Conservation (phyloP, 92 coral and sea anemone species). For the Muricea muricata region DNA sequence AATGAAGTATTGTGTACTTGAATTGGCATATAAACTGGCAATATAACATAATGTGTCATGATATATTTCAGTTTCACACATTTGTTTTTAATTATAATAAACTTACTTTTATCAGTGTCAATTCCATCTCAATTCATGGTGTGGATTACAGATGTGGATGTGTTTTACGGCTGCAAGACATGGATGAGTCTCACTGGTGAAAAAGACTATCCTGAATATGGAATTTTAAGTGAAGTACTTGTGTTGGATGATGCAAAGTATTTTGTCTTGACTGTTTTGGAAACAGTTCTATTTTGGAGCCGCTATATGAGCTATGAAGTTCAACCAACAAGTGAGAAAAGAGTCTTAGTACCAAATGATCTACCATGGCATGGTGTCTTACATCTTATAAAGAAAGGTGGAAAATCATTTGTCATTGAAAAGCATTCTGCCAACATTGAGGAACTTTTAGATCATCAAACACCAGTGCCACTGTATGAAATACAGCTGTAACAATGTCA, state of each 20-base stretch:
- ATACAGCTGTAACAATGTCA: too few relatives aligned
- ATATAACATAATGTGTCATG: too few relatives aligned
- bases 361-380: background rate
- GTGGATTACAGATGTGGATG: slow-evolving; percentile 1
- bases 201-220: slow-evolving; percentile 2
- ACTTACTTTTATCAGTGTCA: background rate
- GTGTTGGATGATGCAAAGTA: background rate
- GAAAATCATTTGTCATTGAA: background rate
- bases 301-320: slow-evolving; percentile 10
- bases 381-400: background rate
- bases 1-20: too few relatives aligned
- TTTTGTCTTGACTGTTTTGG: background rate
- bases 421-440: background rate
- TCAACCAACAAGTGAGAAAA: background rate
- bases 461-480: too few relatives aligned
- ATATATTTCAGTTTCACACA: too few relatives aligned
- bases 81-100: too few relatives aligned
- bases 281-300: background rate
- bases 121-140: slow-evolving; percentile 1
- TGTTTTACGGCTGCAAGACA: background rate
- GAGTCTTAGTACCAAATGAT: background rate
- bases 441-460: too few relatives aligned
- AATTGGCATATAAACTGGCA: too few relatives aligned
- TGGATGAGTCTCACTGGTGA: slow-evolving; percentile 13
- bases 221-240: background rate